phyloP scores from a whole-genome alignment of 92 coral and sea anemone species.

The Phenganax subtilis region DNA sequence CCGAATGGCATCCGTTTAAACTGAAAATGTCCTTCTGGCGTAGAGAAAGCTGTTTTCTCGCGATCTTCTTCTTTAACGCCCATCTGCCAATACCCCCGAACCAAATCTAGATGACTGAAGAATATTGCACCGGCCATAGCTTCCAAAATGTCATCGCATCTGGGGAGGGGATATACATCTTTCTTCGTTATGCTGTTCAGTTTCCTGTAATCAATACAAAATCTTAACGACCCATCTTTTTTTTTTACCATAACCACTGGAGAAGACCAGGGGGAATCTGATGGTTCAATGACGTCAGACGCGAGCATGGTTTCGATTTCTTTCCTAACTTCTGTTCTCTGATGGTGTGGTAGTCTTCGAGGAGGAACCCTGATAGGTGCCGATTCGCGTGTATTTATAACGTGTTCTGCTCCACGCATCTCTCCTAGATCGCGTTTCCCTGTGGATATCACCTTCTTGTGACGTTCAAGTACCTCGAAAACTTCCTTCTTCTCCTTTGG shows the following conservation, averaged over 20 bases:
- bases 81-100: conserved; percentile 41
- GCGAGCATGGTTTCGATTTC: conserved; percentile 33
- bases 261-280: conserved; percentile 37
- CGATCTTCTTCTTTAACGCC: conserved; percentile 37
- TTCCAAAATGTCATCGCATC: conserved; percentile 36
- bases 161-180: conserved; percentile 33
- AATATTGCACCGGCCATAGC: conserved; percentile 40
- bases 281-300: conserved; percentile 36
- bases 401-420: too few species aligned
- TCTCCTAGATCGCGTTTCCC: too few species aligned
- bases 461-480: too few species aligned
- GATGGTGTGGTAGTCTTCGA: too few species aligned
- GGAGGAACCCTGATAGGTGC: too few species aligned
- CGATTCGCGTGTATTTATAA: too few species aligned
- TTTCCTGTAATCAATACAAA: conserved; percentile 39
- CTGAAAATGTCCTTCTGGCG: conserved; percentile 43
- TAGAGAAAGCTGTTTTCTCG: conserved; percentile 49
- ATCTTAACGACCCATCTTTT: conserved; percentile 18
- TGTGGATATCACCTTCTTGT: too few species aligned
- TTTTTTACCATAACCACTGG: conserved; percentile 40
- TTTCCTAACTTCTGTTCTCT: background rate
- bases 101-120: conserved; percentile 40
- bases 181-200: conserved; percentile 31
- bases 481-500: too few species aligned
- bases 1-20: conserved; percentile 40